These are phyloP conservation scores for Melanotus villosus DNA, from an alignment of 2,888 invertebrate genomes.

Conservation along the genomic window DNA sequence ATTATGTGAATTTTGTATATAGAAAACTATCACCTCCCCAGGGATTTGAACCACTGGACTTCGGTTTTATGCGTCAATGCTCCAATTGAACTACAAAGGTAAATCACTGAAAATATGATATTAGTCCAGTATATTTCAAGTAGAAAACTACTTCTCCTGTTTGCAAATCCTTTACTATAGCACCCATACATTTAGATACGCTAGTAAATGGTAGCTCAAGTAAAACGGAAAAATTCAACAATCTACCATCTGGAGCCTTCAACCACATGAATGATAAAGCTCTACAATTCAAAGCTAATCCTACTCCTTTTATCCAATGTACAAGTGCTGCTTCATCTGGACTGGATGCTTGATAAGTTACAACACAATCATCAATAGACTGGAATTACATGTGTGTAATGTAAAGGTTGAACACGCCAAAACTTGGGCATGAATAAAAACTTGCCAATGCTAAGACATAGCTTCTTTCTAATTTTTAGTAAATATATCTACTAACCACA, in stretches of 20 bases:
- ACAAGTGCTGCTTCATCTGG: conserved; percentile 95
- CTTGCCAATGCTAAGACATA: too few relatives aligned
- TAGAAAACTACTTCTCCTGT: conserved; percentile 94
- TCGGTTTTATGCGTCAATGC: too few relatives aligned
- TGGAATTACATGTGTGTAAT: conserved; percentile 55
- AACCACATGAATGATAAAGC: conserved; percentile 80
- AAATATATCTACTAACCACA: too few relatives aligned
- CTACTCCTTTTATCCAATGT: conserved; percentile 86
- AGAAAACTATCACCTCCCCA: too few relatives aligned
- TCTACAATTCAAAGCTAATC: conserved; percentile 80
- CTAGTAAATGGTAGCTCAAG: conserved; percentile 91
- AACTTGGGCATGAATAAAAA: too few relatives aligned
- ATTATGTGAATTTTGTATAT: too few relatives aligned
- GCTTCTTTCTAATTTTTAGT: too few relatives aligned
- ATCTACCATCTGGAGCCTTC: conserved; percentile 75
- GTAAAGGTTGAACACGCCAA: too few relatives aligned
- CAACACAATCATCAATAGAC: conserved; percentile 53
- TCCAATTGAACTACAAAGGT: too few relatives aligned
- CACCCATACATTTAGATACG: conserved; percentile 93
- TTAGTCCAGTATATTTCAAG: conserved; percentile 98
- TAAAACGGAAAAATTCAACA: conserved; percentile 78
- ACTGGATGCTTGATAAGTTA: conserved; percentile 81
- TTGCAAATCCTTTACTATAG: conserved; percentile 83
- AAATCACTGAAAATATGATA: too few relatives aligned
- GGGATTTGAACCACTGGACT: too few relatives aligned